Percentiles rank a stretch among this genome's conserved stretches.
Evolutionary conservation across 2,888 invertebrate species (phyloP).

Genomic region (Odontocerum albicorne): DNA sequence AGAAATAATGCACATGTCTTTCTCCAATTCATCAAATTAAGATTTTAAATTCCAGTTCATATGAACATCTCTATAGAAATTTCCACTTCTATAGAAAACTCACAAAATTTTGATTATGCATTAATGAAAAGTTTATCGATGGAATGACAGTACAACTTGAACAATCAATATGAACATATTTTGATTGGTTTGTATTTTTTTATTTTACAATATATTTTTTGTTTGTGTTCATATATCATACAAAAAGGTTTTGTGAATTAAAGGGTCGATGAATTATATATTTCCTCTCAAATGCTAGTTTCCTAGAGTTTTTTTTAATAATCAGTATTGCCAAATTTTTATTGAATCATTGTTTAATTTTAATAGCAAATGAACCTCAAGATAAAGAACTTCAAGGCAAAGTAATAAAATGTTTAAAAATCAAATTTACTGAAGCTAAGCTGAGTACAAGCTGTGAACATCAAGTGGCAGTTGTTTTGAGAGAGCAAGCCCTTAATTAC

Average conservation of each 20-base stretch:
- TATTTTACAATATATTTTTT: too few species aligned
- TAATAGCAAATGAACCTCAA: slow-evolving; percentile 51
- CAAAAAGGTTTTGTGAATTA: background rate
- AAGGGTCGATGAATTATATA: too few species aligned
- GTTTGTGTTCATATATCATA: background rate
- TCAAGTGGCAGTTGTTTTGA: slow-evolving; percentile 78
- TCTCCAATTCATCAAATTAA: too few species aligned
- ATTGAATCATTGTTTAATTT: background rate
- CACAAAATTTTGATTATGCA: too few species aligned
- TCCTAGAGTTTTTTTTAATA: background rate
- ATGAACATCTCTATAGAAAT: too few species aligned
- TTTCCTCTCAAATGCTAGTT: too few species aligned
- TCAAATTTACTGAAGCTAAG: slow-evolving; percentile 73
- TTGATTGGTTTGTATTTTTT: background rate
- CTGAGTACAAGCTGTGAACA: slow-evolving; percentile 76
- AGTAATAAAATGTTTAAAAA: slow-evolving; percentile 80
- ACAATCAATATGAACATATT: too few species aligned
- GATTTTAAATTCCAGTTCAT: too few species aligned
- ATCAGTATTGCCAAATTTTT: background rate
- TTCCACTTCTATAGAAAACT: too few species aligned
- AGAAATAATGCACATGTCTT: too few species aligned
- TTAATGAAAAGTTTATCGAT: too few species aligned
- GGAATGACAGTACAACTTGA: too few species aligned
- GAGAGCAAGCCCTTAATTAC: slow-evolving; percentile 89
- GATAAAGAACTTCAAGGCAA: slow-evolving; percentile 82